Percentiles rank a stretch among this genome's conserved stretches.
Evolutionary conservation across 2,797 vertebrate genomes (phyloP).

Genomic region (Cynopterus sphinx): DNA sequence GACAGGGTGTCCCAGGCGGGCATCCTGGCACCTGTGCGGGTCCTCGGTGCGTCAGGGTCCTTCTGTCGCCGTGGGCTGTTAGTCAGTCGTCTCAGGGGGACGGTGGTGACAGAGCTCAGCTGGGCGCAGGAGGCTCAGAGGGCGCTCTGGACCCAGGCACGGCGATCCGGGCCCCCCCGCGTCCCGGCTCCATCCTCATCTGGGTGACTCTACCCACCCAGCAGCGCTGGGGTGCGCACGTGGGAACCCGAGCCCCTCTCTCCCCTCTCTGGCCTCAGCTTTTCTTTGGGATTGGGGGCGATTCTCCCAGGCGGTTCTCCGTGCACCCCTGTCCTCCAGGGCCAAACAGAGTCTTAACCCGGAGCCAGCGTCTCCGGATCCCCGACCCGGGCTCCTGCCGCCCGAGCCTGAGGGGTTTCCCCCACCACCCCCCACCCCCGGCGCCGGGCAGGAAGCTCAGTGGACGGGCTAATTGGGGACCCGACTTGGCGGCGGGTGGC

Average conservation of each 20-base stretch:
- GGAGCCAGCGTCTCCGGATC: not conserved
- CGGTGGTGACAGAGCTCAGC: not conserved
- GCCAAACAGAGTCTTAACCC: not conserved
- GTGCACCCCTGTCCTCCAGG: not conserved
- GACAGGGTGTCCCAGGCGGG: not conserved
- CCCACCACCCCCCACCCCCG: no score
- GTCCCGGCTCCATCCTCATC: not conserved
- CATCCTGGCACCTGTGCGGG: not conserved
- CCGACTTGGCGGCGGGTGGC: slow-evolving; percentile 74
- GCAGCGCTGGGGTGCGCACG: fast-evolving
- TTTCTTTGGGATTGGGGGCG: not conserved
- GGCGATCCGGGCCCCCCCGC: fast-evolving
- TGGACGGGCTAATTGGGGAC: slow-evolving; percentile 79
- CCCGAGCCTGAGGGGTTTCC: slow-evolving; percentile 17
- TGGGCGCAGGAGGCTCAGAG: not conserved
- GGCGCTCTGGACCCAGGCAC: no score
- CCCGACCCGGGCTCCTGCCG: not conserved
- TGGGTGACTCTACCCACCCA: not conserved
- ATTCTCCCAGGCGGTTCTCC: not conserved
- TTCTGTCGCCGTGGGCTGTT: not conserved
- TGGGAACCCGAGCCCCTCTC: not conserved
- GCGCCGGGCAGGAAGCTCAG: slow-evolving; percentile 51
- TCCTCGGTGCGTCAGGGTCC: not conserved
- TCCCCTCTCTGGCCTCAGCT: not conserved
- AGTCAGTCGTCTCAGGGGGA: not conserved